Percentiles rank a stretch among this genome's conserved stretches.
phyloP scores from a whole-genome alignment of 2,888 invertebrate species.

The Chloroclystis v-ata region DNA sequence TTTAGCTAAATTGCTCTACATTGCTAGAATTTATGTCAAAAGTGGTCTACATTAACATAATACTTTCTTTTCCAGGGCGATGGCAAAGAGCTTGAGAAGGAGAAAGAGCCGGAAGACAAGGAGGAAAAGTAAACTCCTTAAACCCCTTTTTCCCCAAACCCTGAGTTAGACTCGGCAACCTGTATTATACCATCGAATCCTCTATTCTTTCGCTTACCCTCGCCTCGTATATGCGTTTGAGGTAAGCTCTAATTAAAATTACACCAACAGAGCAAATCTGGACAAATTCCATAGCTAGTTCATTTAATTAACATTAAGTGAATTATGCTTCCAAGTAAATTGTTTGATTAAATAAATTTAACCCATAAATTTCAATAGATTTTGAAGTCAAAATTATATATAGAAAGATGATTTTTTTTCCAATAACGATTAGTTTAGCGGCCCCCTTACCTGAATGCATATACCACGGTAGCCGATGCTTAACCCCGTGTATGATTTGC shows the following conservation, averaged over 20 bases:
- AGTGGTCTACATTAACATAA: background rate
- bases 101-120: constrained; percentile 83
- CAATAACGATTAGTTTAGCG: too few relatives aligned
- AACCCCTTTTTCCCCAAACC: constrained; percentile 10
- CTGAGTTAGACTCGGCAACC: constrained; percentile 62
- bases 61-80: constrained; percentile 79
- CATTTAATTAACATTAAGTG: too few relatives aligned
- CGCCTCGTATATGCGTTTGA: constrained; percentile 36
- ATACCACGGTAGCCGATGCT: background rate
- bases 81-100: constrained; percentile 82
- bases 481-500: background rate
- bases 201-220: constrained; percentile 64
- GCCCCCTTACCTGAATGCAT: background rate
- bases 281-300: too few relatives aligned
- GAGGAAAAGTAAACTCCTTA: constrained; percentile 59
- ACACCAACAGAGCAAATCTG: background rate
- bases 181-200: constrained; percentile 68
- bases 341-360: too few relatives aligned
- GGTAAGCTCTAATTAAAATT: constrained; percentile 19
- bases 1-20: too few relatives aligned
- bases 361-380: too few relatives aligned
- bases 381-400: too few relatives aligned
- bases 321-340: too few relatives aligned
- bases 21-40: too few relatives aligned
- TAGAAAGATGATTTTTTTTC: too few relatives aligned